Percentiles rank a stretch among this genome's conserved stretches.
Conservation (phyloP, 2,888 invertebrate genomes). For the Hirudinaria manillensis region DNA sequence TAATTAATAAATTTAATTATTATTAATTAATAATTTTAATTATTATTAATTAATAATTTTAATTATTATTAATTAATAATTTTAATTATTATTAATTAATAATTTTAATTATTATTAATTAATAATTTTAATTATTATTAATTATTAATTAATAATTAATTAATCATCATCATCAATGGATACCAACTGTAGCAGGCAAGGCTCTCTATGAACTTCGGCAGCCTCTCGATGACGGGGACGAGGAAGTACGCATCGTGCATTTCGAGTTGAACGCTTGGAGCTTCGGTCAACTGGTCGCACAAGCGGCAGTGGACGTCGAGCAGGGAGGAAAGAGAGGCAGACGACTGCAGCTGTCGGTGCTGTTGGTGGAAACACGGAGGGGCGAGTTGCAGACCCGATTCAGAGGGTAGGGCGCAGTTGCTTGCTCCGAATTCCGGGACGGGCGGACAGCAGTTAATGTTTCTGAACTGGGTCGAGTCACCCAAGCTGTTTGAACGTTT, state of each 20-base stretch:
- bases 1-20: no score
- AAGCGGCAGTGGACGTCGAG: conserved; percentile 2
- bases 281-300: background rate
- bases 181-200: conserved; percentile 80
- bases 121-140: no score
- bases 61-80: no score
- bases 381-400: no score
- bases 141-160: no score
- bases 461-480: no score
- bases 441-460: conserved; percentile 7
- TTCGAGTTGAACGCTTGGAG: conserved; percentile 21
- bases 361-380: conserved; percentile 12
- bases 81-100: background rate
- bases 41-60: no score
- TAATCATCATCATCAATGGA: background rate
- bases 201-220: conserved; percentile 82
- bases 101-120: background rate
- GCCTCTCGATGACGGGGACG: conserved; percentile 72
- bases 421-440: conserved; percentile 1
- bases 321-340: conserved; percentile 12
- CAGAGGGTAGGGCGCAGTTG: background rate
- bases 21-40: no score
- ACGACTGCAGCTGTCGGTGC: background rate
- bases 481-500: no score
- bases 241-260: conserved; percentile 83